Conservation (phyloP, 1,140 invertebrate species). For the Neodiprion lecontei region DNA sequence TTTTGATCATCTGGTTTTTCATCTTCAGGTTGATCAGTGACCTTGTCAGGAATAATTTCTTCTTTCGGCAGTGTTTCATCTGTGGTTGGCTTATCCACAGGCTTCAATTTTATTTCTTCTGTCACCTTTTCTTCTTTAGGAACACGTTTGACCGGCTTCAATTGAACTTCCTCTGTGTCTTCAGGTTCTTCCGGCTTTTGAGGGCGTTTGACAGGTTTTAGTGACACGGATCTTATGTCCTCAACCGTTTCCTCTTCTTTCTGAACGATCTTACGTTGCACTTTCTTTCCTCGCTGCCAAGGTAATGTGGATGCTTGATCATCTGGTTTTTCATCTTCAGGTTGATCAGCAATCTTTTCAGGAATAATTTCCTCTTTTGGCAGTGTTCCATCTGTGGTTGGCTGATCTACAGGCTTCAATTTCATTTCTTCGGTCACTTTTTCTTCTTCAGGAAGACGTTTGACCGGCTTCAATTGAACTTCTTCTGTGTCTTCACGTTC, state of each 20-base stretch:
- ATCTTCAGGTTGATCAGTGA: slow-evolving; percentile 33
- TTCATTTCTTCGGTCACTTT: slow-evolving; percentile 32
- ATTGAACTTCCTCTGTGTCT: slow-evolving; percentile 44
- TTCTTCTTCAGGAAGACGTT: slow-evolving; percentile 20
- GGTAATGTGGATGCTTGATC: slow-evolving; percentile 39
- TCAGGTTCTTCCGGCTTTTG: slow-evolving; percentile 29
- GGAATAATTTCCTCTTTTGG: no score
- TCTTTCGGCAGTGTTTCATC: slow-evolving; percentile 15
- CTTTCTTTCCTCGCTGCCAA: slow-evolving; percentile 32
- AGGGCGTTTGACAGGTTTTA: slow-evolving; percentile 49
- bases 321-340: slow-evolving; percentile 28
- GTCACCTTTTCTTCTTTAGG: slow-evolving; percentile 30
- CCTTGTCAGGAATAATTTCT: slow-evolving; percentile 41
- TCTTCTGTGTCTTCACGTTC: slow-evolving; percentile 37
- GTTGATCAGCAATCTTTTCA: no score
- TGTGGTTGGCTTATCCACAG: slow-evolving; percentile 36
- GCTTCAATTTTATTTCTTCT: slow-evolving; percentile 44
- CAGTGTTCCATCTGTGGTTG: slow-evolving; percentile 23
- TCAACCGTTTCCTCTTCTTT: slow-evolving; percentile 39
- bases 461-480: slow-evolving; percentile 52
- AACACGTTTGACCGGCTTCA: slow-evolving; percentile 45
- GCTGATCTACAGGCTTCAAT: slow-evolving; percentile 35
- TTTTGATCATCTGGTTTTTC: slow-evolving; percentile 49
- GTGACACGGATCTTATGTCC: slow-evolving; percentile 43
- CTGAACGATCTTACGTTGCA: slow-evolving; percentile 45